A percentile compares a stretch with the other conserved stretches of the same genome.
Evolutionary conservation across 2,113 vertebrate genomes (phyloP).

Genomic region (Cyanocitta stelleri): DNA sequence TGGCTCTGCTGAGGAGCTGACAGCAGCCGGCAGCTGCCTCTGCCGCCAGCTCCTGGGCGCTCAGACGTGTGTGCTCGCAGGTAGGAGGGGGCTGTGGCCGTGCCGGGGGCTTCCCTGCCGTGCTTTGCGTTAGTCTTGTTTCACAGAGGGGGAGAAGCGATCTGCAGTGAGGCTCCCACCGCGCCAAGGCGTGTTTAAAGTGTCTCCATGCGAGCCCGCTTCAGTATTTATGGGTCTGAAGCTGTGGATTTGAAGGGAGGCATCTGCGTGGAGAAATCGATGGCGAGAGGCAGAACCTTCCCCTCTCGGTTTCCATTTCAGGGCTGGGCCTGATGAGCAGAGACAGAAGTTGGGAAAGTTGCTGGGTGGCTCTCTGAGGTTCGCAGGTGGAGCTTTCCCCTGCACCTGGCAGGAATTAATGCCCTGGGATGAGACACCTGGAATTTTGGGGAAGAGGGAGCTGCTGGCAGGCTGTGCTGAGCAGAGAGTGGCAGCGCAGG

Average conservation of each 20-base stretch:
- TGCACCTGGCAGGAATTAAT: accelerated
- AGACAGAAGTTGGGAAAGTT: neutral
- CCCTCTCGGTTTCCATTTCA: neutral
- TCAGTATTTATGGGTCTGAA: neutral
- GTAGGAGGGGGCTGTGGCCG: neutral
- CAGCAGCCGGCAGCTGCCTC: neutral
- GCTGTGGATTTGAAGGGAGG: neutral
- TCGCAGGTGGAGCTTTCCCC: neutral
- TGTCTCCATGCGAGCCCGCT: neutral
- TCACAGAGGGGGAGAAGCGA: neutral
- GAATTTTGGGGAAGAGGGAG: neutral
- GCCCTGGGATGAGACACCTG: neutral
- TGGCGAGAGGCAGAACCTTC: neutral
- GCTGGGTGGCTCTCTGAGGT: neutral
- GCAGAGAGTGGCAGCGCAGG: neutral
- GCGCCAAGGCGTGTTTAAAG: neutral
- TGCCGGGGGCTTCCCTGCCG: neutral
- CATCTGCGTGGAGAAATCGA: neutral
- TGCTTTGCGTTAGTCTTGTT: neutral
- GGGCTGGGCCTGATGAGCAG: neutral
- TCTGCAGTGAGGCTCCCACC: neutral
- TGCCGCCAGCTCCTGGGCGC: neutral
- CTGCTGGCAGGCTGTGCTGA: neutral
- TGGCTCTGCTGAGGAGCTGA: neutral
- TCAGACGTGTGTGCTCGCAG: neutral